Evolutionary conservation across 2,113 vertebrate genomes (phyloP).

Genomic region (Oxyura jamaicensis): DNA sequence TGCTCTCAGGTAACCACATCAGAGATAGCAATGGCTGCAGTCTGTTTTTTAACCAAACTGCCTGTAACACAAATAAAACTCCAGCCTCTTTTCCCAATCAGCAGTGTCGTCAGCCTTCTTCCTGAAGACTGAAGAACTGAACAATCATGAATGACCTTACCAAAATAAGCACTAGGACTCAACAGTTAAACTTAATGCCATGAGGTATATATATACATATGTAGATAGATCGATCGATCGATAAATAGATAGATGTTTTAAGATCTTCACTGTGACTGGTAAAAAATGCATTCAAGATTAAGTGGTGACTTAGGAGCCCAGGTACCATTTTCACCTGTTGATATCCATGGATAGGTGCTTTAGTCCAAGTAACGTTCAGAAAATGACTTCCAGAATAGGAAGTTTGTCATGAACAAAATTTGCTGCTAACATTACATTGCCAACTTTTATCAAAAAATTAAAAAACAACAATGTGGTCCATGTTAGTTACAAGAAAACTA

Average conservation of each 20-base stretch:
- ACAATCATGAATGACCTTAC: not conserved
- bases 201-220: fast-evolving
- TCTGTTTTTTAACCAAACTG: not conserved
- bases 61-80: not conserved
- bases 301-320: not conserved
- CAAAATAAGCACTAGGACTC: not conserved
- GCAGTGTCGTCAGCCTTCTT: not conserved
- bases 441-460: not conserved
- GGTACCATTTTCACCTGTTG: not conserved
- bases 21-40: not conserved
- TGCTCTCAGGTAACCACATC: not conserved
- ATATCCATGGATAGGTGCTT: not conserved
- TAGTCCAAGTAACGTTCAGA: not conserved
- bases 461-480: fast-evolving
- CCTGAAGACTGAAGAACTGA: not conserved
- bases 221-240: not conserved
- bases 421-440: not conserved
- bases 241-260: not conserved
- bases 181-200: not conserved
- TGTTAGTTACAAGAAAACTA: not conserved
- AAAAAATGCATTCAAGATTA: not conserved
- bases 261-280: not conserved
- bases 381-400: not conserved
- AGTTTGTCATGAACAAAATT: not conserved
- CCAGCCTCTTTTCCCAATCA: not conserved